Conservation (phyloP, 1,140 invertebrate species). For the Scylla paramamosain region DNA sequence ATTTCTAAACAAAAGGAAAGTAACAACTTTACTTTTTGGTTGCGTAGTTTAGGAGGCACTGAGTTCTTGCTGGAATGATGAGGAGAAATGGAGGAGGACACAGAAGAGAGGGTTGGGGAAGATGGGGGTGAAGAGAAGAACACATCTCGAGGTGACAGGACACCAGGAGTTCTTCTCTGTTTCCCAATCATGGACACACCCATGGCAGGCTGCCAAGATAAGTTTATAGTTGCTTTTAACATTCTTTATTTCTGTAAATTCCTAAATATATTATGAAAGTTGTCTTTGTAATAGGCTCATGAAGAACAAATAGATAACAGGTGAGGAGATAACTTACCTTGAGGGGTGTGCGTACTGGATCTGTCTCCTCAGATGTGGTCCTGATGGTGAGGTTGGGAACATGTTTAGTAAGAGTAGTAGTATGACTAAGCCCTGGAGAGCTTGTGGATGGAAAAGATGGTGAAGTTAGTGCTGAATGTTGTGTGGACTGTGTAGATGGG, state of each 20-base stretch:
- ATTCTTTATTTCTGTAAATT: background rate
- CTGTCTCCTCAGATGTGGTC: slow-evolving; percentile 66
- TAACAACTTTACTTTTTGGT: slow-evolving; percentile 40
- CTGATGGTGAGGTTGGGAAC: slow-evolving; percentile 65
- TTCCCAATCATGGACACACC: slow-evolving; percentile 80
- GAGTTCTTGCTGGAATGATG: slow-evolving; percentile 6
- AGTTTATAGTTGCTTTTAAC: background rate
- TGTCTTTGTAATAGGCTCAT: background rate
- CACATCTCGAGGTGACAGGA: slow-evolving; percentile 73
- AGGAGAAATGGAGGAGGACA: background rate
- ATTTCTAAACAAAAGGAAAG: background rate
- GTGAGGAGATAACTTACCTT: slow-evolving; percentile 64
- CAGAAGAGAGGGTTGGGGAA: slow-evolving; percentile 51
- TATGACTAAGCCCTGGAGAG: background rate
- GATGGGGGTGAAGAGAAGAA: slow-evolving; percentile 74
- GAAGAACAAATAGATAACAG: too few species aligned
- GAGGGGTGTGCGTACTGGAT: slow-evolving; percentile 71
- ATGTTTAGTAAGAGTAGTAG: slow-evolving; percentile 27
- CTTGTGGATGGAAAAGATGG: background rate
- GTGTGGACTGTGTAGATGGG: background rate
- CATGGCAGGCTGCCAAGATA: slow-evolving; percentile 78
- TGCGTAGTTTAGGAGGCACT: slow-evolving; percentile 36
- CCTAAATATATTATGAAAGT: background rate
- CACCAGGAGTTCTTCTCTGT: slow-evolving; percentile 78
- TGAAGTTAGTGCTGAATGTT: background rate